Base-by-base conservation (phyloP, 2,113 vertebrate genomes). In the Corydoras sp. region DNA sequence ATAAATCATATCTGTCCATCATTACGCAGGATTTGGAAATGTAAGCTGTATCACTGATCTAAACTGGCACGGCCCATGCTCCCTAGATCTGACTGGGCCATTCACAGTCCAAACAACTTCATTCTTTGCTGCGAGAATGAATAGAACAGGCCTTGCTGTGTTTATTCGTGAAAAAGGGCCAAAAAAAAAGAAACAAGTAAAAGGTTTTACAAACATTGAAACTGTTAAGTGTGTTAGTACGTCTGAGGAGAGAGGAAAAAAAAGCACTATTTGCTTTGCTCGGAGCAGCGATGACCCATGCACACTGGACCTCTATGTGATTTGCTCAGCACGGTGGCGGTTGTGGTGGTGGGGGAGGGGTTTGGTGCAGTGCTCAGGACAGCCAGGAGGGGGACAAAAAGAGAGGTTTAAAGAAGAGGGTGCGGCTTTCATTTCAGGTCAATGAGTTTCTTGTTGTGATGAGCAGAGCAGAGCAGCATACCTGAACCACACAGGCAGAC, bases 371-470 rank as follows among this genome's bases (percentile, higher is more conserved):
- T 81, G 73, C 69, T 0, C 11, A 1, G 15, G 68, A 7, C 50
- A 24, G 61, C 90, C 93, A 91, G 87, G 62, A 88, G 93, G 86
- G 90, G 92, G 89, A 87, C 82, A 81, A 83, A 86, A 73, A 76
- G 78, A 86, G 81, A 77, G 81, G 69, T 82, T 70, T 69, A 59
- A 82, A 24, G 18, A 24, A 10, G 73, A 5, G 86, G 83, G 88
- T 81, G 87, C 83, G 91, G 91, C 87, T 90, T 90, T 89, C 88
- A 87, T 84, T 91, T 81, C 84, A 91, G 93, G 93, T 93, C 93
- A 93, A 75, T 69, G 85, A 90, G 88, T 90, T 92, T 83, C 85
- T 87, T 85, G 86, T 90, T 82, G 83, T 84, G 86, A 85, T 84
- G 77, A 90, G 89, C 88, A 88, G 87, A 91, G 86, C 87, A 80